Percentiles rank a stretch among this genome's conserved stretches.
Conservation (phyloP, 1,140 invertebrate genomes). For the Drosophila nigrodunni region DNA sequence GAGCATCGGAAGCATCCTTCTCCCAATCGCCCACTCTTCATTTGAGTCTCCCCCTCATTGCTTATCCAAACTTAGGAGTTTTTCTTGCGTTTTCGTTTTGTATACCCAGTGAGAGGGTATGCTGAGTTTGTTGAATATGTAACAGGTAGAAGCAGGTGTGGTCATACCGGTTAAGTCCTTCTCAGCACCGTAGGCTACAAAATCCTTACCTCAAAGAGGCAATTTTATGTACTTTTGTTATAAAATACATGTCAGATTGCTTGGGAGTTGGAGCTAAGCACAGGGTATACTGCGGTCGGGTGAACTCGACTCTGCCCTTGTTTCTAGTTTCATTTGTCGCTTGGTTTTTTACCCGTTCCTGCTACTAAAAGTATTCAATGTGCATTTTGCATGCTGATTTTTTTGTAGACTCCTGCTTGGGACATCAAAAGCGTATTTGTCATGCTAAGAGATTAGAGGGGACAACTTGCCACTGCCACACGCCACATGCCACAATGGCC, state of each 20-base stretch:
- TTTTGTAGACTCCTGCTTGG: slow-evolving; percentile 54
- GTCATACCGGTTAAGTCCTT: no score
- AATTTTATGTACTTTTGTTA: no score
- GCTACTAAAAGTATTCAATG: not conserved
- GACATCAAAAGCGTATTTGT: slow-evolving; percentile 81
- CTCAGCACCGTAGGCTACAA: no score
- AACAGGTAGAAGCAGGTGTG: no score
- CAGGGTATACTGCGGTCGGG: no score
- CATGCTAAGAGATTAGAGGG: slow-evolving; percentile 67
- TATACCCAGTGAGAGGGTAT: not conserved
- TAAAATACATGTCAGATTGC: no score
- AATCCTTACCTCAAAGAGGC: no score
- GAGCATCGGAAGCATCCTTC: slow-evolving; percentile 68
- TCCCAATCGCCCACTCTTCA: not conserved
- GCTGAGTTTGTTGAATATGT: no score
- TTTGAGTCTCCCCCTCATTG: not conserved
- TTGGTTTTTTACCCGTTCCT: slow-evolving; percentile 23
- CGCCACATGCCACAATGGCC: slow-evolving; percentile 55
- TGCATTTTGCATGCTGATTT: slow-evolving; percentile 74
- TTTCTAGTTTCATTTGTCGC: slow-evolving; percentile 21
- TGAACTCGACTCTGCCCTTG: no score
- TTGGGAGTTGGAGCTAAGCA: no score
- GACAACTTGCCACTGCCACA: slow-evolving; percentile 13
- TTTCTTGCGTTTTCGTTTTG: slow-evolving; percentile 62
- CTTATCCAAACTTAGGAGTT: slow-evolving; percentile 35